Conservation (phyloP, 2,888 invertebrate species). For the Rhimphoctona megacephalus region DNA sequence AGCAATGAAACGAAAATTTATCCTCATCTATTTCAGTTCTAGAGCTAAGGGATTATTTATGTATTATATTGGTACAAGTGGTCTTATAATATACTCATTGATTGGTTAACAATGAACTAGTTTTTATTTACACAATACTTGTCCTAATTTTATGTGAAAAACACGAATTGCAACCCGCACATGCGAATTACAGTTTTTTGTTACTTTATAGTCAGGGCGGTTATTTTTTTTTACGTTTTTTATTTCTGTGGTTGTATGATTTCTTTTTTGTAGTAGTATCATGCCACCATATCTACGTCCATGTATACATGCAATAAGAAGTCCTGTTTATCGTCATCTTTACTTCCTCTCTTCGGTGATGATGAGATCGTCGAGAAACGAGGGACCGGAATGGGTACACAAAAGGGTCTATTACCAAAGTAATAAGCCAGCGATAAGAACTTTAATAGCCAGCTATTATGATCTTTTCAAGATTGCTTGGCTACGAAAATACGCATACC, state of each 20-base stretch:
- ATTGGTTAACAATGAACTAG: not conserved
- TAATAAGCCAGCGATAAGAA: constrained; percentile 77
- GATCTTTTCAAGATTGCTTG: constrained; percentile 30
- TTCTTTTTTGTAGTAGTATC: not conserved
- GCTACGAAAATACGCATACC: constrained; percentile 18
- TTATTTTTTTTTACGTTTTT: not conserved
- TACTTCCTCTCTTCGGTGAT: constrained; percentile 21
- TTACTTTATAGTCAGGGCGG: not conserved
- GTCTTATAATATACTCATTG: not conserved
- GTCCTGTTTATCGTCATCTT: constrained; percentile 35
- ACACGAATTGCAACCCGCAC: not conserved
- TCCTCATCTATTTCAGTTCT: not conserved
- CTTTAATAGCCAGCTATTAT: constrained; percentile 52
- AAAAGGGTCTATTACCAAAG: constrained; percentile 75
- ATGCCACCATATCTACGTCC: not conserved
- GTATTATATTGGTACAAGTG: no score
- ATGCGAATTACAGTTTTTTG: not conserved
- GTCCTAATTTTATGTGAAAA: not conserved
- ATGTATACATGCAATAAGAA: not conserved
- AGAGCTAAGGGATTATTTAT: not conserved
- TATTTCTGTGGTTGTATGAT: not conserved
- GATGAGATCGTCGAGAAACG: constrained; percentile 27
- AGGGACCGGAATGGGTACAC: constrained; percentile 68
- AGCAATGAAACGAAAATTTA: constrained; percentile 9
- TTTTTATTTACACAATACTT: not conserved